Evolutionary conservation across 1,140 invertebrate genomes (phyloP), one percentile per base, ranked within the genome.

Genomic region (Ceratosolen fusciceps): DNA sequence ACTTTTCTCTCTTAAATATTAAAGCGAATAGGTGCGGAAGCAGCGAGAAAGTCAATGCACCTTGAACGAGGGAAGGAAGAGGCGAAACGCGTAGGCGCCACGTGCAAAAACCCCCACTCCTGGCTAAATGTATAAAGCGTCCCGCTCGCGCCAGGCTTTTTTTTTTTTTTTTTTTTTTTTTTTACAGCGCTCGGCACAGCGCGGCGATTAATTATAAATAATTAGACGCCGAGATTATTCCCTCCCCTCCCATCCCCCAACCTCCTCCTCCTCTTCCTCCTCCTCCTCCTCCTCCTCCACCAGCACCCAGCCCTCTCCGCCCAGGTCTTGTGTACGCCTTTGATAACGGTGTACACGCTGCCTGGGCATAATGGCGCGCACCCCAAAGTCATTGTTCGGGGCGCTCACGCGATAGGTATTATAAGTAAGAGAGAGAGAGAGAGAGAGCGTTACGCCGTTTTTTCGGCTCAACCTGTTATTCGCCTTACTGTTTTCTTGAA

Each of bases 151-250:
- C 21, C 65, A 43, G 24, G 0, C 34, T 7, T 43, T 26, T 68
- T 29, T 34, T n/a, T n/a, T n/a, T n/a, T n/a, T n/a, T n/a, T n/a
- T n/a, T n/a, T n/a, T n/a, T n/a, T n/a, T n/a, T n/a, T n/a, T n/a
- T n/a, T n/a, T n/a, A 29, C 26, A 49, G 49, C 75, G 81, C 80
- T 78, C 80, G 71, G 80, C 74, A 83, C 78, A 79, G 70, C 71
- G 80, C 37, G 73, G 74, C 84, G 82, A 88, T 88, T 89, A 88
- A 89, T 88, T 88, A 81, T 83, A 86, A 87, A 86, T 88, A 88
- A 89, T 89, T 88, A 88, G 84, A 83, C n/a, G 34, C 24, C 19
- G 62, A 19, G 9, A 70, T 74, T 54, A 52, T 19, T 54, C 72
- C 60, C 34, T 56, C 26, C 49, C 7, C 56, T 73, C 78, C 78